Base-by-base conservation (phyloP, 2,888 invertebrate genomes). In the Caenorhabditis panamensis region DNA sequence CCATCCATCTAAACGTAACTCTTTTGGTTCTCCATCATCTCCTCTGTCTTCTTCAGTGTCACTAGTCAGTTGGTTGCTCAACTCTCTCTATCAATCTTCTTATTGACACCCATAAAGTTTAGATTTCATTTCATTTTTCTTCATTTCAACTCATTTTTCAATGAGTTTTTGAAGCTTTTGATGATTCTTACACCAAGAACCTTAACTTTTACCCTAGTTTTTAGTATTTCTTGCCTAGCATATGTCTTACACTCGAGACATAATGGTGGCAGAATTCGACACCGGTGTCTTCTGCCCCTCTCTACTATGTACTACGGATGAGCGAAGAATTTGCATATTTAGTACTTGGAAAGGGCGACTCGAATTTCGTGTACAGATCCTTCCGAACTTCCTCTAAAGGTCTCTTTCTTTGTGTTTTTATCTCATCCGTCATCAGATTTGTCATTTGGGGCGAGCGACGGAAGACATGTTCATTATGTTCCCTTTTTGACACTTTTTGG, bases 241-340 rank as follows among this genome's bases (percentile, higher is more conserved):
- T n/a, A n/a, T n/a, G n/a, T n/a, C n/a, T 68, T 61, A 69, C 69
- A 69, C 69, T n/a, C 28, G 16, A 16, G 24, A 56, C 54, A 66
- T 54, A 66, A 66, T 66, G 36, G 66, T 66, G 51, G 20, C 53
- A 22, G 51, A 69, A 69, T 69, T 69, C 41, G 69, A 69, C 69
- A 69, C 69, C 69, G n/a, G n/a, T n/a, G 5, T 31, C 31, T 31
- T 31, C 36, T 51, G 22, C 28, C 31, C 31, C 9, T 6, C 41
- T 13, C 26, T 18, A 20, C 16, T 51, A 51, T 47, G 16, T 36
- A 47, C 22, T 59, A 22, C 26, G 9, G 41, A 41, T 41, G 41
- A 20, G 28, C n/a, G n/a, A n/a, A 41, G 49, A 72, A 72, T 72
- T 72, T 72, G 72, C 72, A 72, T 72, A 72, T 72, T 72, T 63